Base-by-base conservation (phyloP, 2,797 vertebrate species). In the Acomys russatus region DNA sequence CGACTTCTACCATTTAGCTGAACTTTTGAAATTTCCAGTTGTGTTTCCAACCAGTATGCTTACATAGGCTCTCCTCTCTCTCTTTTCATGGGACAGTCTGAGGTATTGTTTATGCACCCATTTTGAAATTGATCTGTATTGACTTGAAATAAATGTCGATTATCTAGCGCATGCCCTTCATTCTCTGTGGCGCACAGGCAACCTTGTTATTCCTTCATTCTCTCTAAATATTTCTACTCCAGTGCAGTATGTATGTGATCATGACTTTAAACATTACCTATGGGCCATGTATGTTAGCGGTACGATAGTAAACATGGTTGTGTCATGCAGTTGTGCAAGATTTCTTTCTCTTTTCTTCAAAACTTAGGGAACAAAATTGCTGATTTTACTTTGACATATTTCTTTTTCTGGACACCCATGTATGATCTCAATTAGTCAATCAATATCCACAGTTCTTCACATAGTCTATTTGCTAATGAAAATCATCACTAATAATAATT, bases 11-110 rank as follows among this genome's bases (percentile, higher is more conserved):
- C 15, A 61, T 93, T 82, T 30, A 63, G 33, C 7, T 83, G 4
- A 88, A 44, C 49, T 93, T 95, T 90, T 90, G 61, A 56, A 94
- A 78, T 59, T 83, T 82, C 71, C 49, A 44, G 86, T 35, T n/a
- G 11, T 87, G 6, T 85, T 71, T 93, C 25, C 51, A 94, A 84
- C 92, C 7, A 74, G 71, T 33, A 35, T 64, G 25, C 44, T 63
- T 78, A 51, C 20, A 64, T n/a, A 96, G 63, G 20, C 3, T 73
- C 28, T 59, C 76, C 14, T 59, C n/a, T 71, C 63, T 82, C 25
- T 82, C 54, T 22, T 83, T 38, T 30, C 7, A 1, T 22, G 5
- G 15, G 38, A 51, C 25, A 90, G 73, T 90, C 74, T 89, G 51
- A 66, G 18, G 35, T 54, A 61, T 68, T 93, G 71, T 30, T 74